Evolutionary conservation across 2,888 invertebrate species (phyloP).

Genomic region (Ceriagrion tenellum): DNA sequence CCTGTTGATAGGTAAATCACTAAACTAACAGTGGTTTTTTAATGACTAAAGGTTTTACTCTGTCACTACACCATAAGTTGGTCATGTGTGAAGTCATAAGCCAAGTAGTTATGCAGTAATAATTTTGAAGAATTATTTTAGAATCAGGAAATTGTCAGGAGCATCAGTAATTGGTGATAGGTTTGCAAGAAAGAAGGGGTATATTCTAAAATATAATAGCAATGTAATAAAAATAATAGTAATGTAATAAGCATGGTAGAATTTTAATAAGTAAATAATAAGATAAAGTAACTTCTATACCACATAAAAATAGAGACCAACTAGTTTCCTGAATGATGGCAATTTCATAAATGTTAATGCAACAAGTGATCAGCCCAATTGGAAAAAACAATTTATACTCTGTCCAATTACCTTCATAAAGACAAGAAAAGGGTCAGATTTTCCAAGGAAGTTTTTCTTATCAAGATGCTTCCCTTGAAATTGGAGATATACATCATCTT

Average conservation of each 20-base stretch:
- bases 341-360: background rate
- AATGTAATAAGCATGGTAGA: too few species aligned
- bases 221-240: too few species aligned
- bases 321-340: background rate
- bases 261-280: background rate
- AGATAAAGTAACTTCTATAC: background rate
- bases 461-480: slow-evolving; percentile 75
- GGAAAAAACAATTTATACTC: background rate
- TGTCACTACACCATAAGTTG: background rate
- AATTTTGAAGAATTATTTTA: too few species aligned
- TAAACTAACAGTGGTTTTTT: too few species aligned
- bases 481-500: slow-evolving; percentile 76
- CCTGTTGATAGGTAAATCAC: slow-evolving; percentile 70
- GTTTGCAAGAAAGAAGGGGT: too few species aligned
- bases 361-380: too few species aligned
- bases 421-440: slow-evolving; percentile 76
- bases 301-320: background rate
- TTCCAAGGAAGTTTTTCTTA: slow-evolving; percentile 76
- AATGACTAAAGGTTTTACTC: too few species aligned
- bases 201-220: too few species aligned
- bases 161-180: too few species aligned
- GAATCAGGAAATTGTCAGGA: too few species aligned
- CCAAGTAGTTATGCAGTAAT: too few species aligned
- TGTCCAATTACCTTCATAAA: slow-evolving; percentile 73
- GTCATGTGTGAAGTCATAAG: background rate